Percentiles rank a stretch among this genome's conserved stretches.
Conservation (phyloP, 2,888 invertebrate species). For the Apodemia zela region DNA sequence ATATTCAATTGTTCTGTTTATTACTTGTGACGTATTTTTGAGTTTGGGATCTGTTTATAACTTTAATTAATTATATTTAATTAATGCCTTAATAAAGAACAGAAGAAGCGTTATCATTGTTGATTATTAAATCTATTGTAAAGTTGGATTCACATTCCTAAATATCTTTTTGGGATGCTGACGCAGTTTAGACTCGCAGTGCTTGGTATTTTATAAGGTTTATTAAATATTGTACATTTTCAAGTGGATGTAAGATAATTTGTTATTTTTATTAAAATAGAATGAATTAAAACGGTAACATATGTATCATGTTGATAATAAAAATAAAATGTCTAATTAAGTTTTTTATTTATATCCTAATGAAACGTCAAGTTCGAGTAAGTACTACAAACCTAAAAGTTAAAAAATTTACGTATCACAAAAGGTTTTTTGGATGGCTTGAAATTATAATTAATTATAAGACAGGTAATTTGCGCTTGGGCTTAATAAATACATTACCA, state of each 20-base stretch:
- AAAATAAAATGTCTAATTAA: conserved; percentile 64
- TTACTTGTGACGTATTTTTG: neutral
- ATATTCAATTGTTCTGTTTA: neutral
- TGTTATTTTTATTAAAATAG: conserved; percentile 79
- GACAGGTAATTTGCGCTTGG: too few relatives aligned
- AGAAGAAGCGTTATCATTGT: conserved; percentile 49
- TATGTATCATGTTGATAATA: conserved; percentile 78
- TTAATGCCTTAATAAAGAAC: conserved; percentile 48
- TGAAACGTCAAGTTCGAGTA: too few relatives aligned
- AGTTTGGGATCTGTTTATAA: conserved; percentile 11
- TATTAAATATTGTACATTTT: conserved; percentile 78
- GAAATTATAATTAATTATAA: too few relatives aligned
- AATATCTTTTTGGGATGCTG: conserved; percentile 22
- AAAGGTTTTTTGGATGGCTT: too few relatives aligned
- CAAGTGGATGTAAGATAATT: conserved; percentile 79
- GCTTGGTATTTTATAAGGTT: conserved; percentile 71
- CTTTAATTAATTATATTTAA: neutral
- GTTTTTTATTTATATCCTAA: neutral
- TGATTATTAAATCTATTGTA: conserved; percentile 50
- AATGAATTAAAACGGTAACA: conserved; percentile 78
- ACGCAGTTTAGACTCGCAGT: conserved; percentile 45
- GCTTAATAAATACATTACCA: too few relatives aligned
- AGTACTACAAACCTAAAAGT: too few relatives aligned
- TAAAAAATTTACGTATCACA: too few relatives aligned
- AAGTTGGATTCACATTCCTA: conserved; percentile 4